These are phyloP conservation scores for Deroplatys truncata DNA, from an alignment of 2,888 invertebrate genomes.

Conservation along the genomic window DNA sequence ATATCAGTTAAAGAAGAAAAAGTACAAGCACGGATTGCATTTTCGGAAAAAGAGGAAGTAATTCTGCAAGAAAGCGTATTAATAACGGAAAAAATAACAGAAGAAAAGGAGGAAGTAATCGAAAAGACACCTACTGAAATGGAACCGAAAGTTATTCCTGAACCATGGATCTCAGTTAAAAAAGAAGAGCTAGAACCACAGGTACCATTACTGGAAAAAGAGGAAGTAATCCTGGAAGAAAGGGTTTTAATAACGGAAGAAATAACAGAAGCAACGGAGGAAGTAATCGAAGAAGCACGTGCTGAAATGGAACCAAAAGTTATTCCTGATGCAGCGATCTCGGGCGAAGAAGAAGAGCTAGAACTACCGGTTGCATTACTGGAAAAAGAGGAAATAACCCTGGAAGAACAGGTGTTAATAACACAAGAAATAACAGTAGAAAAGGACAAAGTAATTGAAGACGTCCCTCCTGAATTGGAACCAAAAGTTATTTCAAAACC, in stretches of 20 bases:
- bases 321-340: neutral
- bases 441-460: neutral
- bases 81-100: neutral
- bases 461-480: neutral
- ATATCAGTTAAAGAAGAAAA: neutral
- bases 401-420: neutral
- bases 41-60: neutral
- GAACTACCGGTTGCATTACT: neutral
- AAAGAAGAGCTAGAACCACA: neutral
- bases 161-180: neutral
- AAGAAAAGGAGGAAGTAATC: neutral
- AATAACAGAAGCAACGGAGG: neutral
- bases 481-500: neutral
- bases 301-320: neutral
- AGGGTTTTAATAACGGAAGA: neutral
- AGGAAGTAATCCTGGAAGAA: no score
- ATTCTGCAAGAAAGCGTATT: neutral
- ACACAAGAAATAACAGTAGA: neutral
- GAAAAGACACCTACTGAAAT: neutral
- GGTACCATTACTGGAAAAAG: no score
- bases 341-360: neutral
- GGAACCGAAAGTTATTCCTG: no score
- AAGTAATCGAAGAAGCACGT: no score
- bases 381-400: neutral
- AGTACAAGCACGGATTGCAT: no score